Evolutionary conservation across 1,140 invertebrate genomes (phyloP), one percentile per base, ranked within the genome.

Genomic region (Euborellia annulipes): DNA sequence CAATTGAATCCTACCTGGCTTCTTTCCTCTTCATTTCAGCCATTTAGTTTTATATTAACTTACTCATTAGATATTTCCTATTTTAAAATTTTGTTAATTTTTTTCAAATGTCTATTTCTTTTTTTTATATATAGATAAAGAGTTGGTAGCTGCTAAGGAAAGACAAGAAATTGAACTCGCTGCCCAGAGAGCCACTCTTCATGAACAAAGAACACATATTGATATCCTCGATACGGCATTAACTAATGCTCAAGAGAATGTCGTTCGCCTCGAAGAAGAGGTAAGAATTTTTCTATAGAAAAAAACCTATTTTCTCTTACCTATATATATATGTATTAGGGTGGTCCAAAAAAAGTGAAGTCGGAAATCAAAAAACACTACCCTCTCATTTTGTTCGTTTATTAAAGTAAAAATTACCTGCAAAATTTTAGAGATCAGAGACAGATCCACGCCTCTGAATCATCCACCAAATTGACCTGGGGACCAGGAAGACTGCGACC

Each of bases 141-240:
- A 92, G 65, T 66, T 90, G 50, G 72, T 77, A 27, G 83, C 81
- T 37, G 77, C 79, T 14, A 90, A 89, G 63, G 88, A 93, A 62
- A 65, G 86, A 41, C 85, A 92, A 61, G 86, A 93, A 66, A 85
- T 91, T 37, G 89, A 95, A 66, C 67, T 93, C 49, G 76, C 82
- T 20, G 86, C 87, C 1, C 87, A 92, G 61, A 67, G 82, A 55
- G 84, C 83, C 17, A 92, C 87, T 16, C 62, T 93, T 36, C 82
- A 91, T 58, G 88, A 94, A 60, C 89, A 93, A 62, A 70, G 86
- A 48, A 87, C 82, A 14, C 87, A 93, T 63, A 92, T 94, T 58
- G 87, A 90, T 55, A 90, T 94, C 53, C 68, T 94, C 22, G 90
- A 94, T 58, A 87, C 80, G 19, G 89, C 89, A 36, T 66, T 94